Conservation (phyloP, 2,797 vertebrate genomes). For the Taeniopygia guttata region DNA sequence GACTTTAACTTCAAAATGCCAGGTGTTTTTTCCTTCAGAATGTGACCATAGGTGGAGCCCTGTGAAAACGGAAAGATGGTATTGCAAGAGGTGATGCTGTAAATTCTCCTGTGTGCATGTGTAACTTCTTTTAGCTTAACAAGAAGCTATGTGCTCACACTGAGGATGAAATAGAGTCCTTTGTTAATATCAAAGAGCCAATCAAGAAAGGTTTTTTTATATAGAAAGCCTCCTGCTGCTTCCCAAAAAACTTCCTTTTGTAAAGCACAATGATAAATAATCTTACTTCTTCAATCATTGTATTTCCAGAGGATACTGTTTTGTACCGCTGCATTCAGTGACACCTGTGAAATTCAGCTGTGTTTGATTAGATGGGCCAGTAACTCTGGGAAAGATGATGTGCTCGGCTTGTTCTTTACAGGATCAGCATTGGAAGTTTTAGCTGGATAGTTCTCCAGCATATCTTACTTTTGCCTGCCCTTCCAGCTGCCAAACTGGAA, state of each 20-base stretch:
- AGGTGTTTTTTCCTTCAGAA: background rate
- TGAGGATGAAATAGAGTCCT: background rate
- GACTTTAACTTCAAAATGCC: background rate
- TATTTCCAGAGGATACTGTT: conserved; percentile 60
- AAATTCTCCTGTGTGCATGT: background rate
- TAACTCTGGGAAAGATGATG: conserved; percentile 8
- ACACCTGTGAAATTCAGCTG: conserved; percentile 40
- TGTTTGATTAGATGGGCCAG: background rate
- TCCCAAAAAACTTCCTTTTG: conserved; percentile 49
- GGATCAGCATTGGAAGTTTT: background rate
- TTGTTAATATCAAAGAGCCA: conserved; percentile 48
- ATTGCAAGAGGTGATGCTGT: background rate
- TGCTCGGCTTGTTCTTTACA: conserved; percentile 1
- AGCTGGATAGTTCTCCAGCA: background rate
- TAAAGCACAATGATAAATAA: conserved; percentile 71
- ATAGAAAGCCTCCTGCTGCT: conserved; percentile 49
- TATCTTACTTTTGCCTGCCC: background rate
- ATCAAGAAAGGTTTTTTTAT: conserved; percentile 23
- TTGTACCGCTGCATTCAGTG: conserved; percentile 40
- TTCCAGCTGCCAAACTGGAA: background rate
- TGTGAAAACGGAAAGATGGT: background rate
- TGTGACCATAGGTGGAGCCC: background rate
- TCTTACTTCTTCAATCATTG: conserved; percentile 59
- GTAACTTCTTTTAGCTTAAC: background rate
- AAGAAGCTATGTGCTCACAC: background rate